Conservation (phyloP, 2,113 vertebrate genomes). For the Crotalus horridus region DNA sequence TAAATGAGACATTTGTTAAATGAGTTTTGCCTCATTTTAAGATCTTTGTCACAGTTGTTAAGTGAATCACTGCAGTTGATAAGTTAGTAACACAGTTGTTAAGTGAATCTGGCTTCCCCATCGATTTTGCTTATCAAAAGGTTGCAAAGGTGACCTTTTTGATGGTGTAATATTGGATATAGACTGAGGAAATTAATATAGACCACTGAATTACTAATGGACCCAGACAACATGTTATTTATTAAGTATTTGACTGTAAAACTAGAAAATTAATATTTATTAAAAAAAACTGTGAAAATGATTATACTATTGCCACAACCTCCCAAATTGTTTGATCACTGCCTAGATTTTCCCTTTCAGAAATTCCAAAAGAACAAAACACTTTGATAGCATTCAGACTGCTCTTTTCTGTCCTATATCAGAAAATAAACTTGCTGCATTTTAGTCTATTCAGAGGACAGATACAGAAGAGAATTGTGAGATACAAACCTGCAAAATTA, state of each 20-base stretch:
- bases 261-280: no score
- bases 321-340: neutral
- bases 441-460: constrained; percentile 20
- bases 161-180: no score
- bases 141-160: neutral
- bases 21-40: neutral
- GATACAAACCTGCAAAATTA: neutral
- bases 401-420: neutral
- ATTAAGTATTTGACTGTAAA: no score
- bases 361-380: neutral
- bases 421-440: neutral
- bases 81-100: no score
- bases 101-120: neutral
- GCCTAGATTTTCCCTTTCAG: neutral
- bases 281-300: neutral
- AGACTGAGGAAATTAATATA: no score
- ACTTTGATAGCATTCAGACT: neutral
- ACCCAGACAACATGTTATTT: no score
- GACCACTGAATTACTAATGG: no score
- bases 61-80: neutral
- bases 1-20: neutral
- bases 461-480: neutral
- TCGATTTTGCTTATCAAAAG: neutral
- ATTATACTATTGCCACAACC: neutral
- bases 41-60: neutral